These are phyloP conservation scores for Melanotaenia maccullochi DNA, from an alignment of 2,797 vertebrate genomes.

Conservation along the genomic window DNA sequence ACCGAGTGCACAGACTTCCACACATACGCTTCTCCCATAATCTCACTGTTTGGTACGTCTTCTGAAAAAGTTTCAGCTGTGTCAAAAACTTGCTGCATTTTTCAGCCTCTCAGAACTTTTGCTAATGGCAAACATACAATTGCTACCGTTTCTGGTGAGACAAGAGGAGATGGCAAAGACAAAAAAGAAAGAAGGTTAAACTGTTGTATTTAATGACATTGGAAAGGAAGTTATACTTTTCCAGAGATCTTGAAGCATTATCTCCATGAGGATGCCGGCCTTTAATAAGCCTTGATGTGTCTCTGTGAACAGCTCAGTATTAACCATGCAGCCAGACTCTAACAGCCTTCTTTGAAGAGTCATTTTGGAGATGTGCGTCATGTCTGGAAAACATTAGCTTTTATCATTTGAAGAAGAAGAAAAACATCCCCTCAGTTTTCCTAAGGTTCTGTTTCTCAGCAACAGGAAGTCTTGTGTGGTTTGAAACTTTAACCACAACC, in stretches of 20 bases:
- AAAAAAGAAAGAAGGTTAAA: constrained; percentile 15
- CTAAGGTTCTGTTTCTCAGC: constrained; percentile 41
- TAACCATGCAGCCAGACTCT: background rate
- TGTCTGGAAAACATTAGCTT: constrained; percentile 66
- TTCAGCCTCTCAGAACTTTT: constrained; percentile 67
- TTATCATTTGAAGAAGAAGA: constrained; percentile 55
- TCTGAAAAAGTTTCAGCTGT: constrained; percentile 65
- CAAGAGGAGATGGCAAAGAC: constrained; percentile 21
- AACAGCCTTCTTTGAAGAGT: constrained; percentile 34
- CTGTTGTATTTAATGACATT: background rate
- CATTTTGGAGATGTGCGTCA: constrained; percentile 57
- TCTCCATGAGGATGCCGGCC: background rate
- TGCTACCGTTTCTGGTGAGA: constrained; percentile 45
- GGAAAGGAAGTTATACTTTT: background rate
- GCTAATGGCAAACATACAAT: constrained; percentile 64
- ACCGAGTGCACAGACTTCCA: constrained; percentile 32
- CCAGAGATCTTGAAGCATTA: background rate
- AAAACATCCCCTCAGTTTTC: constrained; percentile 42
- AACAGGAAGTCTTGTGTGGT: constrained; percentile 62
- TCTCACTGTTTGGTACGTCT: constrained; percentile 69
- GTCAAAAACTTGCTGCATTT: constrained; percentile 63
- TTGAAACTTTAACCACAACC: constrained; percentile 68
- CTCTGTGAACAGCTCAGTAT: constrained; percentile 15
- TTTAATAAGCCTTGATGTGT: too few species aligned
- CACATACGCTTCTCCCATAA: constrained; percentile 15